Base-by-base conservation (phyloP, 1,140 invertebrate species). In the Drosophila cardini region DNA sequence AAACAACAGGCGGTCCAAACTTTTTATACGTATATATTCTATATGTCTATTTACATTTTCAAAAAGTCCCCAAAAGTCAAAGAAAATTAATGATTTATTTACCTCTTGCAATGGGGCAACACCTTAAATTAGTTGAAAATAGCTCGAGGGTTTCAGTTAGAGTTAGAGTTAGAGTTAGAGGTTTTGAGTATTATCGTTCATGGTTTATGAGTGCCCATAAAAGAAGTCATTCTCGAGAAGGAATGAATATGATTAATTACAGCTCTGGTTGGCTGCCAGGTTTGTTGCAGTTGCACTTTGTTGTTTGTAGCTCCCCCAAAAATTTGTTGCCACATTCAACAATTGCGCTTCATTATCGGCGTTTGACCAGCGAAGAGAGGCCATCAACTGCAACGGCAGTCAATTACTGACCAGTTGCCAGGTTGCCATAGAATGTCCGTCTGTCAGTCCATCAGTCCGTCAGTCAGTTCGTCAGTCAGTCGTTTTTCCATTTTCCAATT, bases 311-410 rank as follows among this genome's bases (percentile, higher is more conserved):
- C 36, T 63, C 18, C 42, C 43, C 58, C 32, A 70, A 72, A 70
- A 79, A 72, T 84, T 85, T 67, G 72, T 80, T 73, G 77, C 72
- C 72, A 78, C 71, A 38, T 71, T 43, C 56, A 81, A 77, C 79
- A 81, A 81, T 80, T 85, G 81, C 65, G 78, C 81, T 85, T 85
- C 81, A 85, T 85, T 85, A 85, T 85, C 81, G 60, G 80, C 72
- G 63, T 82, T 81, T 80, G 78, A 62, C 73, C 80, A 79, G 58
- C 53, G 65, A 74, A 64, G 58, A 68, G 64, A 60, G 58, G 60
- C 77, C 72, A 65, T 70, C 75, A 73, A 78, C 76, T 74, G 65
- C 62, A 63, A 55, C 45, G 46, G 61, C 73, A 76, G 73, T 72
- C 61, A 67, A 65, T 72, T 61, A 72, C 61, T 64, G 67, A 63